These are phyloP conservation scores for Rhabdomys pumilio DNA, from an alignment of 2,797 vertebrate species.

Conservation along the genomic window DNA sequence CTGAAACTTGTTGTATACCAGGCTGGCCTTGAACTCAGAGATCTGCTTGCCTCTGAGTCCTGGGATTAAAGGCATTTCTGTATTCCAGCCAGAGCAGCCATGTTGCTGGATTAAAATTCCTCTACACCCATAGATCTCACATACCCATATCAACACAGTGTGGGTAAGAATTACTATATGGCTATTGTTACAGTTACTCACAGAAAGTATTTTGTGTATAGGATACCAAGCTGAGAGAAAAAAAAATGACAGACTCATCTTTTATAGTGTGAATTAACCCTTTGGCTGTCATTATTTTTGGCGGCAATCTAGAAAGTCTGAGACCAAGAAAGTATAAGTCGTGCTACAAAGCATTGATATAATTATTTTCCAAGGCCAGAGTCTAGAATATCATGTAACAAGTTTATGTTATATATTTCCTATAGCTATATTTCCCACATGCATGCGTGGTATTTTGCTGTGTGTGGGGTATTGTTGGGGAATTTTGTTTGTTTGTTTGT, in stretches of 20 bases:
- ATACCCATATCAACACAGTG: background rate
- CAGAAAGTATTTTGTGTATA: background rate
- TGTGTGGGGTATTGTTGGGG: no score
- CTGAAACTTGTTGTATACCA: background rate
- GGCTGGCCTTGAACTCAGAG: background rate
- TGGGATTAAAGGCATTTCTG: background rate
- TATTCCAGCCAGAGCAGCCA: background rate
- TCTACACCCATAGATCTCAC: background rate
- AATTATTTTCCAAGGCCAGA: conserved; percentile 4
- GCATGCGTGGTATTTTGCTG: background rate
- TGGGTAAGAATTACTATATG: background rate
- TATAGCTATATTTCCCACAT: no score
- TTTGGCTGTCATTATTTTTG: conserved; percentile 4
- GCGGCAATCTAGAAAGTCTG: background rate
- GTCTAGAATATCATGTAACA: conserved; percentile 6
- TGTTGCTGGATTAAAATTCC: background rate
- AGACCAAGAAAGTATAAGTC: background rate
- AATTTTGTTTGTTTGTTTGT: background rate
- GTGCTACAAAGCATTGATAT: background rate
- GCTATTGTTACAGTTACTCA: background rate
- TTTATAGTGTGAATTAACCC: background rate
- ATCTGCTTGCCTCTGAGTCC: background rate
- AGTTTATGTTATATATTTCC: background rate
- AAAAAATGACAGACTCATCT: background rate
- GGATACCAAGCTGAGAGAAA: background rate